Base-by-base conservation (phyloP, 2,888 invertebrate species). In the Rhagium mordax region DNA sequence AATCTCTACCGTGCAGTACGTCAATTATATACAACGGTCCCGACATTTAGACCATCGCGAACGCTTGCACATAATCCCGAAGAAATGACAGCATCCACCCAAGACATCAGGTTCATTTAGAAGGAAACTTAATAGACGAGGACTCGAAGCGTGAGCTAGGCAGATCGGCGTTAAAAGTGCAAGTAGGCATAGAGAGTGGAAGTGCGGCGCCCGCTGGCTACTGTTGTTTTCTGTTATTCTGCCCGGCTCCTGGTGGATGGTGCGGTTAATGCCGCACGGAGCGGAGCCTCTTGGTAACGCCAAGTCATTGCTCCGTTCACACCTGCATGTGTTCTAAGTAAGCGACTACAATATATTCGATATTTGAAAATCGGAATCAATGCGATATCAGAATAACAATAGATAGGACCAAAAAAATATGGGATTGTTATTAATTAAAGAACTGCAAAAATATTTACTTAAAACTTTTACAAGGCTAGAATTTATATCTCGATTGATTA, bases 171-270 rank as follows among this genome's bases (percentile, higher is more conserved):
- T 41, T 71, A 71, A 71, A 71, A 71, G 71, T 71, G 71, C 60
- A 71, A 71, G 71, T 71, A 71, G 57, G n/a, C n/a, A n/a, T 62
- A 13, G 20, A 7, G 65, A 71, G 71, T 71, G 60, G 47, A 64
- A 65, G 64, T 59, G 70, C 47, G 59, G 53, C 65, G 62, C 41
- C 49, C 53, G 29, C 62, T 33, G 18, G 55, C 70, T 15, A 48
- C 71, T 65, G 49, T 18, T 47, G 29, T 20, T 70, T 18, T 57
- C 55, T 41, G 33, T 18, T 41, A 41, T 41, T 33, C 62, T 21
- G 16, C 27, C 6, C 21, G 27, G 64, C 64, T 65, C 53, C 65
- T 64, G 24, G 27, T 49, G 49, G 29, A 16, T 24, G 10, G 13
- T 15, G 49, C 5, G 8, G 16, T 20, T 13, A n/a, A 13, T 13